Conservation (phyloP, 2,797 vertebrate species). For the Clamator glandarius region DNA sequence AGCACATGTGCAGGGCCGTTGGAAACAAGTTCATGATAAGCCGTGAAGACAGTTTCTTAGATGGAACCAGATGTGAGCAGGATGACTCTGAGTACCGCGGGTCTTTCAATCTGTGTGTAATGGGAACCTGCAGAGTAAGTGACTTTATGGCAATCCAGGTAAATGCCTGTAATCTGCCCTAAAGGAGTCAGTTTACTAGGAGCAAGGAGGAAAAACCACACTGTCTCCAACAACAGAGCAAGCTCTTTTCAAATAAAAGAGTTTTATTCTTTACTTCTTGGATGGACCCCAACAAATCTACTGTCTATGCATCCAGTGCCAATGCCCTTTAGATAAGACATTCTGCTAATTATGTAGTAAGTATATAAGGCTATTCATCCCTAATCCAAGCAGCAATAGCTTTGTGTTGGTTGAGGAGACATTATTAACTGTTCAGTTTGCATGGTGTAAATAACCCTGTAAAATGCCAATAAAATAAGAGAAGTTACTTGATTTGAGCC, state of each 20-base stretch:
- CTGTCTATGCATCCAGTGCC: not conserved
- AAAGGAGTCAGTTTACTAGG: not conserved
- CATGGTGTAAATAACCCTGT: not conserved
- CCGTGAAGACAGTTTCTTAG: conserved; percentile 86
- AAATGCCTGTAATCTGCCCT: not conserved
- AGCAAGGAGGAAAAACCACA: not conserved
- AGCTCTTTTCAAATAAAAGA: not conserved
- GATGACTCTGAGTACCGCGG: conserved; percentile 36
- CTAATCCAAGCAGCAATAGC: not conserved
- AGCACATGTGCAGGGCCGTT: conserved; percentile 86
- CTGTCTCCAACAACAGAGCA: not conserved
- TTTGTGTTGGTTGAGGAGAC: not conserved
- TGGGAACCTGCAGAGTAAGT: conserved; percentile 88
- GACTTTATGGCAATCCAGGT: not conserved
- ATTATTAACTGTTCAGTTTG: not conserved
- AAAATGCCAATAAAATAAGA: not conserved
- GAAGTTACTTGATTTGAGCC: not conserved
- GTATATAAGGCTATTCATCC: not conserved
- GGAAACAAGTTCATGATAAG: conserved; percentile 89
- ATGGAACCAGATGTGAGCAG: conserved; percentile 90
- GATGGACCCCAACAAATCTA: not conserved
- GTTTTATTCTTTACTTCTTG: not conserved
- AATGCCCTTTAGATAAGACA: conserved; percentile 5
- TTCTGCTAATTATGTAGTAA: not conserved
- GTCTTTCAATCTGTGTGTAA: conserved; percentile 81